These are phyloP conservation scores for Drosophila ohnishii DNA, from an alignment of 1,140 invertebrate species.

Conservation along the genomic window DNA sequence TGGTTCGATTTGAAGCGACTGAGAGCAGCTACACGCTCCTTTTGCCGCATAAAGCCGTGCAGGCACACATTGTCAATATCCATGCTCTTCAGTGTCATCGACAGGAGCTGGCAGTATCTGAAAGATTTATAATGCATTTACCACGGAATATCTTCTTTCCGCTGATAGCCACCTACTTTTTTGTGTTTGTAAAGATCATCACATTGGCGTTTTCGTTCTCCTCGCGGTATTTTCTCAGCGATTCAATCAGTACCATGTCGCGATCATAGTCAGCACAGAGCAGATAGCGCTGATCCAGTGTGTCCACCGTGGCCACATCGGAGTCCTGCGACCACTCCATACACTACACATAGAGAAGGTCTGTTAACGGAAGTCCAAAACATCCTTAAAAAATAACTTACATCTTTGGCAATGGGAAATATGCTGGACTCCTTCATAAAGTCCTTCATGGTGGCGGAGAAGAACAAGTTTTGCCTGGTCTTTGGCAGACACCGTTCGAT, in stretches of 20 bases:
- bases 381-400: conserved; percentile 24
- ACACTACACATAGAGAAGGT: conserved; percentile 40
- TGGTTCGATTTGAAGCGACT: conserved; percentile 93
- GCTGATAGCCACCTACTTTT: conserved; percentile 87
- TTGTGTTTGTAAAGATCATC: conserved; percentile 97
- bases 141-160: conserved; percentile 51
- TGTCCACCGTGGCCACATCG: conserved; percentile 91
- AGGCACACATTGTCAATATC: conserved; percentile 94
- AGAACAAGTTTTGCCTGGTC: conserved; percentile 93
- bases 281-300: conserved; percentile 95
- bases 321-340: conserved; percentile 87
- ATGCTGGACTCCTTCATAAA: conserved; percentile 84
- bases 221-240: conserved; percentile 90
- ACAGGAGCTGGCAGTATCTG: conserved; percentile 92
- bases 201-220: conserved; percentile 90
- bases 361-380: neutral
- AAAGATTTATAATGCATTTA: conserved; percentile 43
- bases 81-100: conserved; percentile 93
- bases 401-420: conserved; percentile 76
- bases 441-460: conserved; percentile 98
- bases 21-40: conserved; percentile 90
- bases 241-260: conserved; percentile 96
- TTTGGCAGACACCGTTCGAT: conserved; percentile 93
- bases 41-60: conserved; percentile 93
- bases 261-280: conserved; percentile 94